Percentiles rank a stretch among this genome's conserved stretches.
These are phyloP conservation scores for Telmatochromis sp. DNA, from an alignment of 2,113 vertebrate species.

Conservation along the genomic window DNA sequence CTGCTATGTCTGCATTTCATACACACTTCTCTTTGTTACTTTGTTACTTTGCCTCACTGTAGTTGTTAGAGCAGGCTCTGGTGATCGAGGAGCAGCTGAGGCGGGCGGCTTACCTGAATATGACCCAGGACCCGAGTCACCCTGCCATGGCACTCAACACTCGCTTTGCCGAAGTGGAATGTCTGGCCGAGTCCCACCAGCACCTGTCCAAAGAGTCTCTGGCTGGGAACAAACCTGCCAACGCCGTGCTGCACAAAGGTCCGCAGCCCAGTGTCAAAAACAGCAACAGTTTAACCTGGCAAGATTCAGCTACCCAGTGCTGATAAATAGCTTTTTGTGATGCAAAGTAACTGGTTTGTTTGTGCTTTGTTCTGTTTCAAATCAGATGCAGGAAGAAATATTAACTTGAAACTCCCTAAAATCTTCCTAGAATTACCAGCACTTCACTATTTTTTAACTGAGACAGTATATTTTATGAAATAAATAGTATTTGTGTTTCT, in stretches of 20 bases:
- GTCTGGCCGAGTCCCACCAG: slow-evolving; percentile 96
- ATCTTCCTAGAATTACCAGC: background rate
- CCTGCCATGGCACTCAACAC: slow-evolving; percentile 95
- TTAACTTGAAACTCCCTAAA: background rate
- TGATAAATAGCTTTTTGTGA: background rate
- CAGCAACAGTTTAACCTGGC: background rate
- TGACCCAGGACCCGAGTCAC: slow-evolving; percentile 94
- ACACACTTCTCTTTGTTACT: background rate
- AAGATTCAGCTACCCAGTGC: background rate
- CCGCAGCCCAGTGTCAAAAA: background rate
- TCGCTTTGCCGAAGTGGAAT: slow-evolving; percentile 93
- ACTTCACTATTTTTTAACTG: background rate
- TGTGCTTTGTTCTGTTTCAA: background rate
- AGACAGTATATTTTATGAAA: background rate
- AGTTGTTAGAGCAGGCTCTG: slow-evolving; percentile 96
- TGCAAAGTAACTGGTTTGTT: background rate
- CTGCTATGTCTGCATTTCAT: background rate
- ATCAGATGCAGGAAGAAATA: background rate
- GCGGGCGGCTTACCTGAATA: slow-evolving; percentile 93
- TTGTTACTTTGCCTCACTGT: background rate
- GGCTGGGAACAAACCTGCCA: slow-evolving; percentile 94
- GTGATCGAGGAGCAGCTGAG: slow-evolving; percentile 97
- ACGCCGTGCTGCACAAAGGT: slow-evolving; percentile 97
- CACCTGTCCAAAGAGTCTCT: slow-evolving; percentile 98
- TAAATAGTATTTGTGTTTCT: background rate